Conservation (phyloP, 2,888 invertebrate genomes). For the Graphium colonna region DNA sequence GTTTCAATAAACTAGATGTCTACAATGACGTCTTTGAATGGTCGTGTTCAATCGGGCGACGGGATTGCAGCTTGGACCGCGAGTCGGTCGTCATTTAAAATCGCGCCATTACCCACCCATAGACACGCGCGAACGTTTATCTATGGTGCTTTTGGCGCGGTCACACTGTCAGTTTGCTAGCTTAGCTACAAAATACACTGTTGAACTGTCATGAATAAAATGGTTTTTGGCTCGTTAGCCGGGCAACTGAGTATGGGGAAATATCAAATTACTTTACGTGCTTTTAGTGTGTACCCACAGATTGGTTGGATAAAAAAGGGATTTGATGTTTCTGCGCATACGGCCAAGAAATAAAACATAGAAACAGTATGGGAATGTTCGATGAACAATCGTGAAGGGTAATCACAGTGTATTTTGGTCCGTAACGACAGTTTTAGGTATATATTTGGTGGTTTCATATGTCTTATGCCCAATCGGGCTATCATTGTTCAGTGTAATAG, state of each 20-base stretch:
- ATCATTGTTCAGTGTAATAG: conserved; percentile 73
- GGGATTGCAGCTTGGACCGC: conserved; percentile 19
- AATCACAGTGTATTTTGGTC: conserved; percentile 35
- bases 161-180: conserved; percentile 31
- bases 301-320: not conserved
- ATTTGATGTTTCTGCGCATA: conserved; percentile 5
- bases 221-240: not conserved
- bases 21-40: not conserved
- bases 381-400: not conserved
- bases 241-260: not conserved
- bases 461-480: conserved; percentile 58
- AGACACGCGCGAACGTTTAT: conserved; percentile 10
- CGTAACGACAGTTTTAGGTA: conserved; percentile 45
- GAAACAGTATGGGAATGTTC: not conserved
- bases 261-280: conserved; percentile 3
- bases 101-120: conserved; percentile 7
- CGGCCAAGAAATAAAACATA: not conserved
- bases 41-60: conserved; percentile 14
- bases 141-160: conserved; percentile 31
- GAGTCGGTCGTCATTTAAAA: conserved; percentile 10
- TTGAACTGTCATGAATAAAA: not conserved
- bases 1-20: not conserved
- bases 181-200: conserved; percentile 35
- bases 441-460: conserved; percentile 58
- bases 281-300: too few species aligned